These are phyloP conservation scores for Polietes domitor DNA, from an alignment of 2,888 invertebrate genomes.

Conservation along the genomic window DNA sequence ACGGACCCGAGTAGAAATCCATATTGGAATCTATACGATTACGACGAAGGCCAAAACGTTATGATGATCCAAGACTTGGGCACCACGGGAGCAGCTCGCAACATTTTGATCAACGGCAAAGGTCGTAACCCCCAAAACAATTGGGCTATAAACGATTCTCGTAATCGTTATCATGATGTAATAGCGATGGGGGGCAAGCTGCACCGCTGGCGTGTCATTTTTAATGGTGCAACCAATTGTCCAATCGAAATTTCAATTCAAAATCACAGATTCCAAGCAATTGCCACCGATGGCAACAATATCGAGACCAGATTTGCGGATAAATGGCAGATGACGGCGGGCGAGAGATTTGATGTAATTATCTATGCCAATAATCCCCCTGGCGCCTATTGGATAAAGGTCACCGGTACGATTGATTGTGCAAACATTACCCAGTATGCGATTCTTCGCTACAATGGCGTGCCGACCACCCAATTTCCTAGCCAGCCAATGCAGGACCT, in stretches of 20 bases:
- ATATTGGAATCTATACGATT: constrained; percentile 75
- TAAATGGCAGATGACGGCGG: constrained; percentile 76
- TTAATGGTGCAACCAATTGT: constrained; percentile 75
- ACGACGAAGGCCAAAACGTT: constrained; percentile 75
- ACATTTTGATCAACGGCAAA: constrained; percentile 77
- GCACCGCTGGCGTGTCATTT: constrained; percentile 75
- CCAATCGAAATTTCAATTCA: constrained; percentile 77
- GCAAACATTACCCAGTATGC: constrained; percentile 74
- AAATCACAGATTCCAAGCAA: constrained; percentile 74
- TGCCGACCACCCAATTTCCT: constrained; percentile 63
- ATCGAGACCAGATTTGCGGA: constrained; percentile 76
- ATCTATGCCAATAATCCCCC: constrained; percentile 75
- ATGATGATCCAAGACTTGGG: constrained; percentile 75
- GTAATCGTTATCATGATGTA: constrained; percentile 74
- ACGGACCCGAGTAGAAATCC: constrained; percentile 71
- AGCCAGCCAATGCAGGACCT: not conserved
- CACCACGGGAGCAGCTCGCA: constrained; percentile 69
- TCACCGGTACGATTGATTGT: constrained; percentile 74
- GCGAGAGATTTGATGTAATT: constrained; percentile 76
- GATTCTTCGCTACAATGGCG: constrained; percentile 74
- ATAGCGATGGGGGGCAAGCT: constrained; percentile 74
- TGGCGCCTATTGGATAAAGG: constrained; percentile 75
- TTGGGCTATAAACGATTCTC: constrained; percentile 71
- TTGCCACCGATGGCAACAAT: constrained; percentile 77
- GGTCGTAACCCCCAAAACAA: constrained; percentile 74